Evolutionary conservation across 1,140 invertebrate genomes (phyloP), one percentile per base, ranked within the genome.

Genomic region (Conus ventricosus): DNA sequence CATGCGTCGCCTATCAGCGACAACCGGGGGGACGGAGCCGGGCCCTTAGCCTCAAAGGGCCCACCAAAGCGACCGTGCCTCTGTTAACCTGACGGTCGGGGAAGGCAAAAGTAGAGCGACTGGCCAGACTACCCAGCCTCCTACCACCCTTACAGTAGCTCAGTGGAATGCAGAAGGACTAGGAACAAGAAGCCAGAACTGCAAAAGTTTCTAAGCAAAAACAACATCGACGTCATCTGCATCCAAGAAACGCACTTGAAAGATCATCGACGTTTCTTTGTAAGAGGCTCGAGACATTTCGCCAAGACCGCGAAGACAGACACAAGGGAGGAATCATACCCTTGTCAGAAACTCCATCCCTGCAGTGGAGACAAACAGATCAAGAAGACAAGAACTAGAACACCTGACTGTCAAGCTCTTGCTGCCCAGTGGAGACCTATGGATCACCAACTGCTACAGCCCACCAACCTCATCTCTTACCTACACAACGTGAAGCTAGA

Each of bases 151-250:
- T 23, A 78, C 13, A 78, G 75, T 78, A 5, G 13, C 13, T 20
- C 75, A 53, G 39, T 91, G 89, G 87, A 91, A 89, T 84, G 90
- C 87, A 89, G 76, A 90, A 85, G 88, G 88, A 81, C 57, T 76
- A 23, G 53, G 67, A 90, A 90, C 54, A 90, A 88, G 67, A 88
- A 90, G 53, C 75, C 84, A 81, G 87, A 89, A 75, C 51, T 87
- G 11, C 6, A 87, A 5, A 53, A 39, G n/a, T 39, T 39, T 39
- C 89, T 91, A 8, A 82, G 88, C 85, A 85, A 88, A 75, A 87
- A 86, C 53, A 85, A 89, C 53, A 83, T 87, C 20, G 81, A 89
- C n/a, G 63, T 89, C 25, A 78, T 39, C 17, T 88, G 87, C 75
- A 88, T 88, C 67, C 85, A 90, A 76, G 89, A 88, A 78, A 90